Evolutionary conservation across 2,888 invertebrate genomes (phyloP).

Genomic region (Drosophila koepferae): DNA sequence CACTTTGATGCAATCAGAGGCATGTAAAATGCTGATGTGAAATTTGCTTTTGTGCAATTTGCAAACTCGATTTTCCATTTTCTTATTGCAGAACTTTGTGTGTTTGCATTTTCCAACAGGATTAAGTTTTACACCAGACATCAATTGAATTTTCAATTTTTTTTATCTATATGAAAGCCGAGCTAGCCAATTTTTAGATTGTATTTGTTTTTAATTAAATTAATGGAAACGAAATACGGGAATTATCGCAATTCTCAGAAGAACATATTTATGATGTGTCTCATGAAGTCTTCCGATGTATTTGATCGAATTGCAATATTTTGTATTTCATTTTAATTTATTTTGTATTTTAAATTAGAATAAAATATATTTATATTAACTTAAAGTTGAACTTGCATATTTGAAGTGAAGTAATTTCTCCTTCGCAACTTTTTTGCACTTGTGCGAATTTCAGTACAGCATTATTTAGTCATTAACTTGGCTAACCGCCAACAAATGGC

Average conservation of each 20-base stretch:
- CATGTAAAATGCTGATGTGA: slow-evolving; percentile 33
- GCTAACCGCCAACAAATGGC: slow-evolving; percentile 31
- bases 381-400: no score
- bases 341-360: no score
- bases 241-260: not conserved
- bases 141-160: slow-evolving; percentile 3
- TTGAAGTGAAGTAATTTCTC: not conserved
- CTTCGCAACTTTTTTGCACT: not conserved
- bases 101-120: slow-evolving; percentile 5
- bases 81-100: slow-evolving; percentile 11
- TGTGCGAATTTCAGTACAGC: not conserved
- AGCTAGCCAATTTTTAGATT: not conserved
- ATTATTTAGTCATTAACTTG: slow-evolving; percentile 43
- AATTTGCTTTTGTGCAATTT: slow-evolving; percentile 26
- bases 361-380: no score
- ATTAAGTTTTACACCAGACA: slow-evolving; percentile 24
- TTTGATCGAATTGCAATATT: no score
- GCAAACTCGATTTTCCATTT: slow-evolving; percentile 15
- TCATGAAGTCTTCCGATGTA: not conserved
- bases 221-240: not conserved
- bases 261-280: not conserved
- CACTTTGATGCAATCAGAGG: slow-evolving; percentile 27
- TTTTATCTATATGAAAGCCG: not conserved
- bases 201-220: not conserved
- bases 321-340: no score